A percentile compares a stretch with the other conserved stretches of the same genome.
phyloP scores from a whole-genome alignment of 1,140 invertebrate genomes.

The Pogonus chalceus region DNA sequence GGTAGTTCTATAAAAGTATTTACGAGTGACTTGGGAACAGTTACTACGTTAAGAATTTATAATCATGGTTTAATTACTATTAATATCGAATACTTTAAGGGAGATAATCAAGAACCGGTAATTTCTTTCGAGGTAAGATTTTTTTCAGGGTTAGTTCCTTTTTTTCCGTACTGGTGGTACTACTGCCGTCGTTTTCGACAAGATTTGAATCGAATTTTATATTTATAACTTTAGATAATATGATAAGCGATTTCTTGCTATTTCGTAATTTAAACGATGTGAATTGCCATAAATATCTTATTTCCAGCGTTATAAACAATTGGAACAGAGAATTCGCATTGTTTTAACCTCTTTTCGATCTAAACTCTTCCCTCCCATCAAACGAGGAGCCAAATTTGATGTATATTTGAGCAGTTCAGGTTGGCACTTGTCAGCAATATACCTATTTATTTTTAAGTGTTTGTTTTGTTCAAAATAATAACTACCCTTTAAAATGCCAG shows the following conservation, averaged over 20 bases:
- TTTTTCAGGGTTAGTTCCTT: slow-evolving; percentile 16
- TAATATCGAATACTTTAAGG: slow-evolving; percentile 72
- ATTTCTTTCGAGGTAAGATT: slow-evolving; percentile 61
- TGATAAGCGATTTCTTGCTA: no score
- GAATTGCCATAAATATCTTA: neutral
- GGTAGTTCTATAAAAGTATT: slow-evolving; percentile 57
- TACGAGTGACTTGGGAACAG: slow-evolving; percentile 53
- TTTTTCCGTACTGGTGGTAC: neutral
- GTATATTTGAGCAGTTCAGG: slow-evolving; percentile 80
- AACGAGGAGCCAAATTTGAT: slow-evolving; percentile 71
- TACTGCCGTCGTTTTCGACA: neutral
- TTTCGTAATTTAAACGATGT: neutral
- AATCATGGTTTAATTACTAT: slow-evolving; percentile 62
- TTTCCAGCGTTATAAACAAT: slow-evolving; percentile 44
- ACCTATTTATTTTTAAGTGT: slow-evolving; percentile 8
- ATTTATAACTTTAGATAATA: no score
- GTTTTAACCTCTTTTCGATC: slow-evolving; percentile 61
- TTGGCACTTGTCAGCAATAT: slow-evolving; percentile 34
- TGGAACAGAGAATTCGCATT: slow-evolving; percentile 63
- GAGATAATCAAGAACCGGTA: slow-evolving; percentile 56
- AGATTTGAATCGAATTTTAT: neutral
- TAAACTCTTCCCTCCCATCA: slow-evolving; percentile 72
- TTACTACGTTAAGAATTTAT: slow-evolving; percentile 61
- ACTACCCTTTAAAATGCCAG: no score
- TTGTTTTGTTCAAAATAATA: no score